Conservation (phyloP, 2,797 vertebrate genomes). For the Euthynnus affinis region DNA sequence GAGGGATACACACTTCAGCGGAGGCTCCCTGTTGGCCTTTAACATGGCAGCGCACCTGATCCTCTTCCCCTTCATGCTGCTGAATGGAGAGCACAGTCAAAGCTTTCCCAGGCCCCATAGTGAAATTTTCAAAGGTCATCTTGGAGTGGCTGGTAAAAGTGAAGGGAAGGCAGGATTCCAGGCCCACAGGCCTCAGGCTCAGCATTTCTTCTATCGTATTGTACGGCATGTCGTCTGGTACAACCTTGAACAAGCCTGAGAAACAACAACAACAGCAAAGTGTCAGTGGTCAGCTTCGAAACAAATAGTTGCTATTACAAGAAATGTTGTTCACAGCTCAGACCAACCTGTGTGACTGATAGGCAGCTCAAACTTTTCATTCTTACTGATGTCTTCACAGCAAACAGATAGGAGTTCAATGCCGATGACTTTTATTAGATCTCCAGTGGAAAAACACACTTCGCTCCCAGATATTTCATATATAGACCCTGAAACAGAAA, state of each 20-base stretch:
- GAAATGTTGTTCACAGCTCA: neutral
- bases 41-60: conserved; percentile 77
- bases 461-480: conserved; percentile 93
- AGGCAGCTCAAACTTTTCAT: conserved; percentile 83
- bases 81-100: conserved; percentile 80
- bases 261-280: conserved; percentile 33
- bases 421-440: conserved; percentile 89
- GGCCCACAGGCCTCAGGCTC: conserved; percentile 62
- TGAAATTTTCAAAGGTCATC: conserved; percentile 69
- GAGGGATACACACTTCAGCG: conserved; percentile 77
- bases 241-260: conserved; percentile 86
- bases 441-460: conserved; percentile 93
- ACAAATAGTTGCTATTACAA: neutral
- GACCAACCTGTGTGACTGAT: conserved; percentile 78
- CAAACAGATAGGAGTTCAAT: conserved; percentile 82
- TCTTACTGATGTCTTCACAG: conserved; percentile 81
- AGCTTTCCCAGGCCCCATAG: conserved; percentile 63
- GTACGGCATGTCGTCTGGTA: conserved; percentile 71
- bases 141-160: conserved; percentile 78
- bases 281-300: neutral
- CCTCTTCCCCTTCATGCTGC: conserved; percentile 1
- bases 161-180: conserved; percentile 76
- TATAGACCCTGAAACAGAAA: conserved; percentile 87
- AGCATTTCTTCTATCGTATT: conserved; percentile 83
- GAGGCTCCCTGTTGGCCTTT: conserved; percentile 52